A percentile compares a stretch with the other conserved stretches of the same genome.
phyloP scores from a whole-genome alignment of 2,888 invertebrate genomes.

The Peribatodes rhomboidaria region DNA sequence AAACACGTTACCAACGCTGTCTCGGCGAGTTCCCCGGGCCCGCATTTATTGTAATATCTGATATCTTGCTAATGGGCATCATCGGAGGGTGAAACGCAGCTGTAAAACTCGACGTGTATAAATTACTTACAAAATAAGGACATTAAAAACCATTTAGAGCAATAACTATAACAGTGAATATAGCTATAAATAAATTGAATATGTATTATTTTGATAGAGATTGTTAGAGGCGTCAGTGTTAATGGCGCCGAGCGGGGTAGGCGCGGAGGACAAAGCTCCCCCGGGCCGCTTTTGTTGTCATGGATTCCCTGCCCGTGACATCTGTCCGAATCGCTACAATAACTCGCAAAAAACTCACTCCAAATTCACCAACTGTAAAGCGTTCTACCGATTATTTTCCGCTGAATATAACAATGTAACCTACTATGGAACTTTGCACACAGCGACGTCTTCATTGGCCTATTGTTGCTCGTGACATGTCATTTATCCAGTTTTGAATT shows the following conservation, averaged over 20 bases:
- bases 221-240: slow-evolving; percentile 82
- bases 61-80: slow-evolving; percentile 79
- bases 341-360: slow-evolving; percentile 83
- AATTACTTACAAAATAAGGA: slow-evolving; percentile 82
- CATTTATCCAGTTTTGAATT: slow-evolving; percentile 75
- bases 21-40: slow-evolving; percentile 63
- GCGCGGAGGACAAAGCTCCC: slow-evolving; percentile 78
- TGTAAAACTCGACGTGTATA: slow-evolving; percentile 73
- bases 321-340: slow-evolving; percentile 85
- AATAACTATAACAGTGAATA: slow-evolving; percentile 77
- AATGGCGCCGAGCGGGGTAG: slow-evolving; percentile 77
- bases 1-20: slow-evolving; percentile 37
- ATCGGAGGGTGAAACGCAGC: slow-evolving; percentile 79
- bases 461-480: slow-evolving; percentile 78
- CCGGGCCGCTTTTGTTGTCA: slow-evolving; percentile 82
- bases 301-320: slow-evolving; percentile 82
- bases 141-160: slow-evolving; percentile 85
- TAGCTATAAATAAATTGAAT: slow-evolving; percentile 79
- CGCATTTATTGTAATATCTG: slow-evolving; percentile 74
- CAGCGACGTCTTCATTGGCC: slow-evolving; percentile 74
- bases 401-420: slow-evolving; percentile 69
- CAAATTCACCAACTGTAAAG: slow-evolving; percentile 77
- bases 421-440: slow-evolving; percentile 55
- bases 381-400: slow-evolving; percentile 74
- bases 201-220: slow-evolving; percentile 79